Conservation (phyloP, 2,888 invertebrate genomes). For the Orthonevra nobilis region DNA sequence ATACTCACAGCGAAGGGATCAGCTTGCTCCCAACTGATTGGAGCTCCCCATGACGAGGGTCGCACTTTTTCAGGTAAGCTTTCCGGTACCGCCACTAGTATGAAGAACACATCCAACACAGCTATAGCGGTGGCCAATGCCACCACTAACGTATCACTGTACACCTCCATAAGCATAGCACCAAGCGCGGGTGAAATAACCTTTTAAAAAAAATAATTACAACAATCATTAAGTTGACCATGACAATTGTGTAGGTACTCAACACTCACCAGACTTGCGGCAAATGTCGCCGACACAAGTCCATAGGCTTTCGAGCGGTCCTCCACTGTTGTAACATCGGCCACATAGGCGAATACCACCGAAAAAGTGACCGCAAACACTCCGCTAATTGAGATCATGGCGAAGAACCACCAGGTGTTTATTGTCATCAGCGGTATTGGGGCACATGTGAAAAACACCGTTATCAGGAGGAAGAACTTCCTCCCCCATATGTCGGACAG, state of each 20-base stretch:
- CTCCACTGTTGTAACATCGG: conserved; percentile 98
- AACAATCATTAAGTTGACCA: too few species aligned
- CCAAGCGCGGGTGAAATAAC: conserved; percentile 98
- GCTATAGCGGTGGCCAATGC: conserved; percentile 97
- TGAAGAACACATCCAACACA: conserved; percentile 97
- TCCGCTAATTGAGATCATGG: conserved; percentile 99
- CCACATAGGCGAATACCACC: conserved; percentile 99
- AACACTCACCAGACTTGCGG: conserved; percentile 91
- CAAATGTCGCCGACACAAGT: conserved; percentile 98
- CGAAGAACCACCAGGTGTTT: conserved; percentile 99
- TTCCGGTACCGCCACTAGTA: conserved; percentile 98
- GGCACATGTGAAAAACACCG: conserved; percentile 99
- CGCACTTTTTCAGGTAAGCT: conserved; percentile 96
- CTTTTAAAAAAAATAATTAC: conserved; percentile 70
- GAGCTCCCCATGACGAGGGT: conserved; percentile 90
- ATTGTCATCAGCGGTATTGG: conserved; percentile 99
- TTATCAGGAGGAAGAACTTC: conserved; percentile 97
- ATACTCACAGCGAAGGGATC: conserved; percentile 93
- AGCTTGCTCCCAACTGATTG: conserved; percentile 98
- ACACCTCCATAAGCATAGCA: conserved; percentile 91
- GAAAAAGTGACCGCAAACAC: conserved; percentile 99
- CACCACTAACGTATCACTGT: conserved; percentile 92
- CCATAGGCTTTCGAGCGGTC: conserved; percentile 98
- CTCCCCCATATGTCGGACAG: conserved; percentile 99
- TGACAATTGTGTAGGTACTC: too few species aligned